These are phyloP conservation scores for Fulica atra DNA, from an alignment of 2,113 vertebrate genomes.

Conservation along the genomic window DNA sequence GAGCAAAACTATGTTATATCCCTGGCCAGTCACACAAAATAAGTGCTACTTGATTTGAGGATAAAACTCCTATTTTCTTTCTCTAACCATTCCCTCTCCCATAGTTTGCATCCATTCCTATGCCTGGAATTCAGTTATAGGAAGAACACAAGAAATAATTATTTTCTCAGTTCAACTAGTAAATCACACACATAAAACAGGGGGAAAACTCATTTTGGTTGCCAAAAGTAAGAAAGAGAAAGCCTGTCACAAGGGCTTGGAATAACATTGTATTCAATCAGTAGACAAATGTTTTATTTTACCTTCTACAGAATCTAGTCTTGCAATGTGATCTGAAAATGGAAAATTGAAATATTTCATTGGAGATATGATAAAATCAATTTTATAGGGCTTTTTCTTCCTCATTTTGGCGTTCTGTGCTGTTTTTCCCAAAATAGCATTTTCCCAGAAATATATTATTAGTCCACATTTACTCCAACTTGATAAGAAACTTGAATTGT, in stretches of 20 bases:
- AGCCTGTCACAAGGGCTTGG: neutral
- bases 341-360: neutral
- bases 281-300: neutral
- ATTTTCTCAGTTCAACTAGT: neutral
- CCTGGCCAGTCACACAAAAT: neutral
- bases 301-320: neutral
- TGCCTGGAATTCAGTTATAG: neutral
- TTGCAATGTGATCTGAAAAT: neutral
- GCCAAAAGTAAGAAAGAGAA: neutral
- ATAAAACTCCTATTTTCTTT: conserved; percentile 5
- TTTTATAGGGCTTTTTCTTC: neutral
- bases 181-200: neutral
- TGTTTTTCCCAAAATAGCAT: neutral
- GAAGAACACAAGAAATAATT: neutral
- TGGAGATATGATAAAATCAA: neutral
- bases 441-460: neutral
- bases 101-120: neutral
- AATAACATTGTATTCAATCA: neutral
- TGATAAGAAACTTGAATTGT: neutral
- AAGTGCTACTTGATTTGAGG: neutral
- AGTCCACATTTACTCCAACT: neutral
- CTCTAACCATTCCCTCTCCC: neutral
- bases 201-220: neutral
- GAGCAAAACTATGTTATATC: conserved; percentile 3
- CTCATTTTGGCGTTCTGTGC: neutral